These are phyloP conservation scores for Galerucella nymphaeae DNA, from an alignment of 2,888 invertebrate genomes.

Conservation along the genomic window DNA sequence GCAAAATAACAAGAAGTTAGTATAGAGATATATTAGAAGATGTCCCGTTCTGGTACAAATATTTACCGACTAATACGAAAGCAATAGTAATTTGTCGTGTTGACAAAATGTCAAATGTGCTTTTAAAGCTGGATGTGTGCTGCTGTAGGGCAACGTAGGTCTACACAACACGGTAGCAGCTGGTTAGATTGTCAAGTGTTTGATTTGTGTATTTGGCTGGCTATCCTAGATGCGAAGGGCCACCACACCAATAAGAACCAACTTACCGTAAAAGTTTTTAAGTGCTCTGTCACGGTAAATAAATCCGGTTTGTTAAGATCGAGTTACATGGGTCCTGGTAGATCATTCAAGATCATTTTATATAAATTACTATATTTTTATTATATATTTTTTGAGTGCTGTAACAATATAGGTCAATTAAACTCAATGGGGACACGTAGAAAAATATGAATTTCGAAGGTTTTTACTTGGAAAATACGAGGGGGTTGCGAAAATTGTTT, in stretches of 20 bases:
- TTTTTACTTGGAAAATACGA: no score
- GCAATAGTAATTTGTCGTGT: constrained; percentile 52
- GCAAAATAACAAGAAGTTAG: constrained; percentile 14
- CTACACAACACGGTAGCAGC: constrained; percentile 50
- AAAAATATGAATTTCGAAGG: no score
- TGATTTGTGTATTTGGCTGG: constrained; percentile 52
- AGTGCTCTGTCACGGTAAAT: constrained; percentile 49
- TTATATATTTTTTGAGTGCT: neutral
- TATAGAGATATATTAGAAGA: constrained; percentile 9
- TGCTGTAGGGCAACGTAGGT: constrained; percentile 22
- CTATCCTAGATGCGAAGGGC: constrained; percentile 48
- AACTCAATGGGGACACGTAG: no score
- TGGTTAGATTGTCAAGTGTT: constrained; percentile 50
- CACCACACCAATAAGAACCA: constrained; percentile 55
- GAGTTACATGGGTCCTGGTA: constrained; percentile 27
- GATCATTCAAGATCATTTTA: constrained; percentile 12
- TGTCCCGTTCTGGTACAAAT: constrained; percentile 33
- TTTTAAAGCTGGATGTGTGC: constrained; percentile 43
- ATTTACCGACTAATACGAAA: constrained; percentile 49
- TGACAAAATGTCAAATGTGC: constrained; percentile 49
- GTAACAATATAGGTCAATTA: neutral
- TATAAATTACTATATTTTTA: neutral
- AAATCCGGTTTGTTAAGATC: constrained; percentile 44
- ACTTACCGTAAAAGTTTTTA: constrained; percentile 57
- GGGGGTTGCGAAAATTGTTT: no score